These are phyloP conservation scores for Tapirus terrestris DNA, from an alignment of 2,113 vertebrate genomes.

Conservation along the genomic window DNA sequence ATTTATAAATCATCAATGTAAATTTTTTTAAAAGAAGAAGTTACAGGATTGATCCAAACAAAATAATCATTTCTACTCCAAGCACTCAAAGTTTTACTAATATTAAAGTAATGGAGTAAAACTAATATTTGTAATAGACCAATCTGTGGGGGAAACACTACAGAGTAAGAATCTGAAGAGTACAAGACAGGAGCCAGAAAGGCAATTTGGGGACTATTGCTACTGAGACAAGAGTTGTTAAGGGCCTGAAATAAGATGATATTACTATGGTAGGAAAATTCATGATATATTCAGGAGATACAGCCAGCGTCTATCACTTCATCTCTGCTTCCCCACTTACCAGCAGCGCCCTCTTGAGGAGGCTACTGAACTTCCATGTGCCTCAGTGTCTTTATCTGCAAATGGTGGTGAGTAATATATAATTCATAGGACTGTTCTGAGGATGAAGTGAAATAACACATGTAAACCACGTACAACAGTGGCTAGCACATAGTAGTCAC, in stretches of 20 bases:
- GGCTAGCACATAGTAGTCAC: no score
- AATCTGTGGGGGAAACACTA: not conserved
- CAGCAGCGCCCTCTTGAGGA: not conserved
- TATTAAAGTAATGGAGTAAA: not conserved
- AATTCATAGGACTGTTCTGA: not conserved
- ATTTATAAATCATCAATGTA: not conserved
- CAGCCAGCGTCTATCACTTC: not conserved
- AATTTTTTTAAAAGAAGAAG: not conserved
- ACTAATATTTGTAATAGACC: not conserved
- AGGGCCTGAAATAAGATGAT: not conserved
- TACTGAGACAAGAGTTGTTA: not conserved
- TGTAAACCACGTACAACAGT: not conserved
- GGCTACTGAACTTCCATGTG: not conserved
- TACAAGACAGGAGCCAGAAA: not conserved
- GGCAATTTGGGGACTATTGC: no score
- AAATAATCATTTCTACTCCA: not conserved
- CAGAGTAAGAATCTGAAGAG: not conserved
- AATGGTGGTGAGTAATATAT: not conserved
- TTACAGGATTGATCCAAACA: not conserved
- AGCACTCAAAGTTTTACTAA: not conserved
- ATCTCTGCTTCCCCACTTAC: not conserved
- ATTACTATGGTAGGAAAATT: not conserved
- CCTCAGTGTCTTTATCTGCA: not conserved
- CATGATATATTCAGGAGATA: not conserved
- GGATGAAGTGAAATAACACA: not conserved